Base-by-base conservation (phyloP, 2,113 vertebrate genomes). In the Sitta europaea region DNA sequence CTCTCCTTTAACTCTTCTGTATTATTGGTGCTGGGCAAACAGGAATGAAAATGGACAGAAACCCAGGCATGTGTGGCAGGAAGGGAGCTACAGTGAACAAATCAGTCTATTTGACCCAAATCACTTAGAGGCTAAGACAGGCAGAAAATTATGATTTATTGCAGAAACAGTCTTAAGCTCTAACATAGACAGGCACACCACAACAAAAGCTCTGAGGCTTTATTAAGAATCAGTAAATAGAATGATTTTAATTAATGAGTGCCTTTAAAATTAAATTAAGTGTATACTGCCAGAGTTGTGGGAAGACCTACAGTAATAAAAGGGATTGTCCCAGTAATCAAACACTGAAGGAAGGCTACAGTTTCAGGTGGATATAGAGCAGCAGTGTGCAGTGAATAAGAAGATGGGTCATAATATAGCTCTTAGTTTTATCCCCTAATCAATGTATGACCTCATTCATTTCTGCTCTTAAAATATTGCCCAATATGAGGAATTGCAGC, bases 81-180 rank as follows among this genome's bases (percentile, higher is more conserved):
- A 70, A 67, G 31, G 55, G 43, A 91, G 55, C 51, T 55, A 10
- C 45, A 59, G 43, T 7, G 45, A 71, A 35, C 38, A 70, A 91
- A 92, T 61, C 77, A 57, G 72, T 57, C 67, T 58, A 12, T 58
- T 87, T 94, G 92, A 94, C 86, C 79, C 79, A 91, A 76, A 94
- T 78, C 53, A 74, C 83, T 96, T 88, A 90, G 81, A 61, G 55
- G 57, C 28, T 88, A 91, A 95, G 95, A 94, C 92, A 96, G 43
- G 91, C 86, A 94, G 92, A 96, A 96, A 96, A 95, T 88, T 18
- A 74, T 90, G 88, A 96, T 97, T 96, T 92, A 94, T 90, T 83
- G 51, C 61, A 63, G 67, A 40, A 90, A 50, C 0, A 1, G 22
- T 43, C 35, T 57, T 67, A 50, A 76, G 87, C 80, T 63, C 8